Percentiles rank a stretch among this genome's conserved stretches.
Evolutionary conservation across 2,797 vertebrate species (phyloP).

Genomic region (Benthosema pterotum): DNA sequence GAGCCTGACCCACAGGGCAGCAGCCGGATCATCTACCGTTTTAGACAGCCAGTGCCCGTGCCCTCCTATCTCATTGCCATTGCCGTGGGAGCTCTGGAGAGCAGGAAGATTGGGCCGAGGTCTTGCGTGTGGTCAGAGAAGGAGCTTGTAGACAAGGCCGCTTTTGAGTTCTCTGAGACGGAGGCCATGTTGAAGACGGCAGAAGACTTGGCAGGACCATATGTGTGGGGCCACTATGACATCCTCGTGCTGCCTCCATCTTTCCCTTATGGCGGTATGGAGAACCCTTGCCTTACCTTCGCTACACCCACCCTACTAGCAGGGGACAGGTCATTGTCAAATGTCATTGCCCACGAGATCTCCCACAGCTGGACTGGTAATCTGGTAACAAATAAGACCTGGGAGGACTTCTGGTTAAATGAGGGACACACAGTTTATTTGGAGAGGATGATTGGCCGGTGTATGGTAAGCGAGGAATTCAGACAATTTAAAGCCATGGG

Average conservation of each 20-base stretch:
- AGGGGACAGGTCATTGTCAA: conserved; percentile 92
- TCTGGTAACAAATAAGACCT: conserved; percentile 95
- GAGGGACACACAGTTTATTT: conserved; percentile 97
- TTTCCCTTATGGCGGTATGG: conserved; percentile 97
- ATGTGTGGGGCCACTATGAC: conserved; percentile 96
- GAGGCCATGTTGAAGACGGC: conserved; percentile 93
- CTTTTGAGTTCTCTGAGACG: conserved; percentile 94
- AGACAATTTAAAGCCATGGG: conserved; percentile 93
- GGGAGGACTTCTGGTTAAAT: conserved; percentile 99
- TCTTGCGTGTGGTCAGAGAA: conserved; percentile 96
- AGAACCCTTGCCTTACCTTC: conserved; percentile 97
- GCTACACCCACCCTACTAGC: conserved; percentile 94
- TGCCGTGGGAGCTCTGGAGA: conserved; percentile 92
- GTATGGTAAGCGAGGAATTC: conserved; percentile 88
- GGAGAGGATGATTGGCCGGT: conserved; percentile 91
- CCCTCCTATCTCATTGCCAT: conserved; percentile 95
- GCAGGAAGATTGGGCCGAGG: conserved; percentile 92
- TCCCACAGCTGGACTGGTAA: conserved; percentile 99
- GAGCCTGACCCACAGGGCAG: conserved; percentile 83
- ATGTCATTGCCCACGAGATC: conserved; percentile 97
- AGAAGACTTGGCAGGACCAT: conserved; percentile 91
- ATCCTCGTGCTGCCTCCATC: conserved; percentile 93
- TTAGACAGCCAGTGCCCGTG: conserved; percentile 90
- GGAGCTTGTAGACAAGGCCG: conserved; percentile 90
- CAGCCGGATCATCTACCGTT: conserved; percentile 81